Percentiles rank a stretch among this genome's conserved stretches.
Evolutionary conservation across 2,113 vertebrate genomes (phyloP).

Genomic region (Engystomops pustulosus): DNA sequence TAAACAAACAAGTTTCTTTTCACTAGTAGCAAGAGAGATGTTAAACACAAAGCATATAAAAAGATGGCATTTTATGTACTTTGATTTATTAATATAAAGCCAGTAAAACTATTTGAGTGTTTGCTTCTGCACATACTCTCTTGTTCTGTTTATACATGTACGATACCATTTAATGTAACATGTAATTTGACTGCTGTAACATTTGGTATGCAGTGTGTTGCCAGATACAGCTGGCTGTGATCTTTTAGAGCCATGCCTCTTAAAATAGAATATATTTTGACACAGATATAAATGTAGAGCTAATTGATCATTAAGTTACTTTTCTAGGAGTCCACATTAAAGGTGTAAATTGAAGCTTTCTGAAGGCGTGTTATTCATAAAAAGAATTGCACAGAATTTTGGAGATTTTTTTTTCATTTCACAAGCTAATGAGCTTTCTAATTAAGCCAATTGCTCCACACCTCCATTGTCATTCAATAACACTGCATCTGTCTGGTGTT

Average conservation of each 20-base stretch:
- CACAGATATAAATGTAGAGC: constrained; percentile 60
- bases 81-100: no score
- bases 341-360: constrained; percentile 70
- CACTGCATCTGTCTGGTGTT: constrained; percentile 84
- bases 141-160: neutral
- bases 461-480: constrained; percentile 79
- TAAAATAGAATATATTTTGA: constrained; percentile 60
- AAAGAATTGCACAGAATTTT: constrained; percentile 68
- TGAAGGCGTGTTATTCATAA: constrained; percentile 63
- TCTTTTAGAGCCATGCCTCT: constrained; percentile 12
- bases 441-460: constrained; percentile 82
- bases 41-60: no score
- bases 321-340: constrained; percentile 58
- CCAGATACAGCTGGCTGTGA: constrained; percentile 11
- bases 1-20: neutral
- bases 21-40: neutral
- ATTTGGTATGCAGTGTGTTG: neutral
- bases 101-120: no score
- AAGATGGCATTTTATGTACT: no score
- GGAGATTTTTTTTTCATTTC: constrained; percentile 63
- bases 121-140: no score
- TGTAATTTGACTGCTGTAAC: neutral
- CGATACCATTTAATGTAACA: neutral
- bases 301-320: constrained; percentile 66
- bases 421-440: constrained; percentile 80